Percentiles rank a stretch among this genome's conserved stretches.
Conservation (phyloP, 2,113 vertebrate genomes). For the Planiliza haematocheilus region DNA sequence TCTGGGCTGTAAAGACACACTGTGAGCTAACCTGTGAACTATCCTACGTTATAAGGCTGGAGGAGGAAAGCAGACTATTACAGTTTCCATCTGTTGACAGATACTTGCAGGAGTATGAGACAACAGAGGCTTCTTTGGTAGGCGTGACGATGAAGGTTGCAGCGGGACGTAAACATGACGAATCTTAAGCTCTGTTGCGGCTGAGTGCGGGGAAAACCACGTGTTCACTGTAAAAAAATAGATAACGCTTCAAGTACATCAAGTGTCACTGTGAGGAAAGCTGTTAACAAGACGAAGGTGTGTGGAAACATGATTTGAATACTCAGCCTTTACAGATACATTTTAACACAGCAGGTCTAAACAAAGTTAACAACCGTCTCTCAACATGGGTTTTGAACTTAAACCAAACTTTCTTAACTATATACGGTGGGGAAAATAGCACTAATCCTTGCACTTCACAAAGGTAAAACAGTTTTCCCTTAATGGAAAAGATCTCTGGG, state of each 20-base stretch:
- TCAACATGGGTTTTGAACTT: slow-evolving; percentile 26
- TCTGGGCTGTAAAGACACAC: slow-evolving; percentile 14
- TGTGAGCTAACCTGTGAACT: slow-evolving; percentile 45
- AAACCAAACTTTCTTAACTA: slow-evolving; percentile 31
- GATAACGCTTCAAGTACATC: slow-evolving; percentile 80
- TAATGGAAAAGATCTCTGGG: slow-evolving; percentile 31
- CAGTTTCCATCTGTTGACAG: slow-evolving; percentile 50
- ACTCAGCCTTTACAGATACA: slow-evolving; percentile 21
- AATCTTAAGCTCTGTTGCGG: slow-evolving; percentile 49
- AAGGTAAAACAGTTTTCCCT: slow-evolving; percentile 50
- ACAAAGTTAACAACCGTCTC: slow-evolving; percentile 39
- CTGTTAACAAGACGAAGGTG: slow-evolving; percentile 45
- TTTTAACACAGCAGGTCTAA: slow-evolving; percentile 35
- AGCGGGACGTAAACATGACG: slow-evolving; percentile 56
- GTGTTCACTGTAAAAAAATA: slow-evolving; percentile 81
- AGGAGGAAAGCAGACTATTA: slow-evolving; percentile 41
- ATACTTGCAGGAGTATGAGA: slow-evolving; percentile 40
- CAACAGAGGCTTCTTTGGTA: slow-evolving; percentile 78
- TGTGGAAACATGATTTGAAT: slow-evolving; percentile 60
- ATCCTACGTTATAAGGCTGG: slow-evolving; percentile 50
- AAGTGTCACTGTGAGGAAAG: slow-evolving; percentile 84
- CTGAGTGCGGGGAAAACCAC: slow-evolving; percentile 76
- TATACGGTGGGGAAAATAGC: slow-evolving; percentile 41
- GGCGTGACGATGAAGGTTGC: slow-evolving; percentile 49
- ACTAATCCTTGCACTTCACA: slow-evolving; percentile 50